These are phyloP conservation scores for Himalopsyche tibetana DNA, from an alignment of 2,888 invertebrate species.

Conservation along the genomic window DNA sequence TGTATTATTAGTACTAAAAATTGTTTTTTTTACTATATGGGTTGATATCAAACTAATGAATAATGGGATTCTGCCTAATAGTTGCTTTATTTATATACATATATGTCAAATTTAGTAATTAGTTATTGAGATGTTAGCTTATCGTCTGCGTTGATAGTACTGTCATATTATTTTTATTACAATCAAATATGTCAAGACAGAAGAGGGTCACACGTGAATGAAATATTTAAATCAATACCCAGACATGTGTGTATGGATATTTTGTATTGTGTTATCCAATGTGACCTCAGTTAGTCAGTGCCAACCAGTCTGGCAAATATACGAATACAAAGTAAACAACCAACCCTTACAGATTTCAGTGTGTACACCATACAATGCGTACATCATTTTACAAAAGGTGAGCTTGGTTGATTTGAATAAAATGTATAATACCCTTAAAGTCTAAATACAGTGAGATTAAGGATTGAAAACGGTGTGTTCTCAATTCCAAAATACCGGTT, in stretches of 20 bases:
- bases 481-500: too few species aligned
- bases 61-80: too few species aligned
- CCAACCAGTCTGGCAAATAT: slow-evolving; percentile 31
- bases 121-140: too few species aligned
- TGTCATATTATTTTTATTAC: not conserved
- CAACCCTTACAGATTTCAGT: slow-evolving; percentile 30
- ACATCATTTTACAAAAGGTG: not conserved
- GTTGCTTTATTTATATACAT: too few species aligned
- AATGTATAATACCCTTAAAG: too few species aligned
- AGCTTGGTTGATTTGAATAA: not conserved
- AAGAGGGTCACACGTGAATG: slow-evolving; percentile 22
- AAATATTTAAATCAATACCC: slow-evolving; percentile 13
- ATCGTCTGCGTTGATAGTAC: too few species aligned
- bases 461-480: too few species aligned
- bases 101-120: too few species aligned
- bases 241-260: slow-evolving; percentile 10
- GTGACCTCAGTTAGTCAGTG: slow-evolving; percentile 25
- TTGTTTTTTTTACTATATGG: too few species aligned
- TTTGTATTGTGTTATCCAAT: slow-evolving; percentile 8
- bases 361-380: not conserved
- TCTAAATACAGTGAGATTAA: too few species aligned
- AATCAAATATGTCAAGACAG: not conserved
- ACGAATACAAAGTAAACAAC: slow-evolving; percentile 14
- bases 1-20: too few species aligned
- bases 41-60: too few species aligned